Evolutionary conservation across 2,113 vertebrate species (phyloP).

Genomic region (Meleagris gallopavo): DNA sequence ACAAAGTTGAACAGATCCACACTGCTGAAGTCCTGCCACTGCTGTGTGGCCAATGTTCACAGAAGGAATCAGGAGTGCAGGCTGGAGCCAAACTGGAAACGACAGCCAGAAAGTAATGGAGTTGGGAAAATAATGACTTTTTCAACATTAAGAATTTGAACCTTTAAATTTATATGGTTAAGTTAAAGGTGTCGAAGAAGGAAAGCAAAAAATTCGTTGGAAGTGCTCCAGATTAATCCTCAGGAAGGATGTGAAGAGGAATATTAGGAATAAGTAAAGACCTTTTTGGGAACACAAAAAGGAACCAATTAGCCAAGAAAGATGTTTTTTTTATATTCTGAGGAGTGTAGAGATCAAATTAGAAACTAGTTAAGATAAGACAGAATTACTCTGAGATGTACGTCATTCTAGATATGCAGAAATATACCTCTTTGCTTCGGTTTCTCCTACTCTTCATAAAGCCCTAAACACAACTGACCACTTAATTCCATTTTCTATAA

Average conservation of each 20-base stretch:
- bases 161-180: background rate
- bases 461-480: background rate
- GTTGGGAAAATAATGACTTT: background rate
- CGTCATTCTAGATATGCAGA: background rate
- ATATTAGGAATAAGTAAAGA: background rate
- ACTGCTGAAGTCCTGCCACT: rapidly evolving
- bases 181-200: background rate
- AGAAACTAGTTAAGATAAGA: background rate
- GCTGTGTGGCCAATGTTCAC: background rate
- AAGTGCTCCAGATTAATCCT: background rate
- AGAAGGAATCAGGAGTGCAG: background rate
- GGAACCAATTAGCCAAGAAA: background rate
- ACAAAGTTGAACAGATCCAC: background rate
- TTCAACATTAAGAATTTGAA: background rate
- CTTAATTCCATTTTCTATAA: background rate
- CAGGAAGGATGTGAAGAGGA: background rate
- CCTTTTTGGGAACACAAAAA: background rate
- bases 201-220: background rate
- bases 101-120: background rate
- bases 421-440: background rate
- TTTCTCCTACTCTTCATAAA: background rate
- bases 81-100: background rate
- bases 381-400: background rate
- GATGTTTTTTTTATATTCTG: background rate
- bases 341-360: background rate